These are phyloP conservation scores for Margarornis squamiger DNA, from an alignment of 2,797 vertebrate species.

Conservation along the genomic window DNA sequence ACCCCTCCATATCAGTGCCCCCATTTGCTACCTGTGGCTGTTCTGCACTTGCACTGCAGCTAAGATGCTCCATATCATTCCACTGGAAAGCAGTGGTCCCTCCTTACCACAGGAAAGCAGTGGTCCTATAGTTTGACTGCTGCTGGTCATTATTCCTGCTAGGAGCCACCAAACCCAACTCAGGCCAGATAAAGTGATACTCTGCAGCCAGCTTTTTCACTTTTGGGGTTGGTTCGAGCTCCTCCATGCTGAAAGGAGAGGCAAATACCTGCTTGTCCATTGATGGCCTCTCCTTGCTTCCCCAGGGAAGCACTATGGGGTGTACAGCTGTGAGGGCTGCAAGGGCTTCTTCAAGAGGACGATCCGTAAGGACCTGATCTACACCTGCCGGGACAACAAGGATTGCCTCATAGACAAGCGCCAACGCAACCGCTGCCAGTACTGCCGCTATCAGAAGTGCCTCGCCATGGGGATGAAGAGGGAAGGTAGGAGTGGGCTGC, in stretches of 20 bases:
- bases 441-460: constrained; percentile 93
- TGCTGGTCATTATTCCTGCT: neutral
- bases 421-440: constrained; percentile 94
- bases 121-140: neutral
- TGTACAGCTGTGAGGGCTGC: constrained; percentile 96
- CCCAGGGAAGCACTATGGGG: constrained; percentile 90
- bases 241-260: accelerated
- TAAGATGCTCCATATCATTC: neutral
- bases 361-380: constrained; percentile 91
- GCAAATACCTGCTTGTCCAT: neutral
- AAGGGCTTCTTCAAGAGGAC: constrained; percentile 97
- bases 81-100: neutral
- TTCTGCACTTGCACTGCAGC: neutral
- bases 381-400: constrained; percentile 93
- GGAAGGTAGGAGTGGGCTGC: constrained; percentile 80
- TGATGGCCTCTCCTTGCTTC: neutral
- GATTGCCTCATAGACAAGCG: constrained; percentile 96
- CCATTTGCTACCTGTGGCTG: neutral
- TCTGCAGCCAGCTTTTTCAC: neutral
- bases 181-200: neutral
- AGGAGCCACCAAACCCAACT: neutral
- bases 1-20: neutral
- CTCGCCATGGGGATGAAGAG: constrained; percentile 96
- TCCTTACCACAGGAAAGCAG: neutral
- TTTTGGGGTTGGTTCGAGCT: neutral